Evolutionary conservation across 2,797 vertebrate species (phyloP).

Genomic region (Thaleichthys pacificus): DNA sequence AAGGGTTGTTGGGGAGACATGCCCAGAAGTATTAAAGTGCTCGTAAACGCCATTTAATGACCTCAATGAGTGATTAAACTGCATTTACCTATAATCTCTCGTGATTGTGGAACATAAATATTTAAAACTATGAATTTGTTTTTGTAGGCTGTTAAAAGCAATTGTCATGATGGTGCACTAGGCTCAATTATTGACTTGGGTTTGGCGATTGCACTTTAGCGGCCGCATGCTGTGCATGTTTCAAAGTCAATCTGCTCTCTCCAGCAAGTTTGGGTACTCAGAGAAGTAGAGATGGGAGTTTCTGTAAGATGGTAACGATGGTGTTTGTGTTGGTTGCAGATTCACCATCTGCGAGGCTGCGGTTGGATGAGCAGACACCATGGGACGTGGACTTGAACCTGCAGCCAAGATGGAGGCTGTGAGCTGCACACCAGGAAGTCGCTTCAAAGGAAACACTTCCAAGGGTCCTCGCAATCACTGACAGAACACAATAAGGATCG

Average conservation of each 20-base stretch:
- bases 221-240: background rate
- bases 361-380: conserved; percentile 40
- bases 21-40: conserved; percentile 36
- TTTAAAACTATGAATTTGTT: background rate
- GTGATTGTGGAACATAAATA: conserved; percentile 6
- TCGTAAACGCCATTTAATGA: conserved; percentile 48
- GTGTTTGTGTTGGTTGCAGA: conserved; percentile 35
- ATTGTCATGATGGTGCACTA: background rate
- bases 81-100: conserved; percentile 2
- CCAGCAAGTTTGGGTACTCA: background rate
- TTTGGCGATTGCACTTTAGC: background rate
- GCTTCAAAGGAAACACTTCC: conserved; percentile 62
- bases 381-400: conserved; percentile 49
- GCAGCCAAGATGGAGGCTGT: conserved; percentile 53
- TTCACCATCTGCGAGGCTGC: conserved; percentile 30
- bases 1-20: conserved; percentile 45
- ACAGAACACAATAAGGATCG: conserved; percentile 42
- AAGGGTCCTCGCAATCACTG: conserved; percentile 54
- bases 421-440: conserved; percentile 67
- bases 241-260: background rate
- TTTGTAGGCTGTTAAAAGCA: conserved; percentile 10
- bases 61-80: conserved; percentile 26
- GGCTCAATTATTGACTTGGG: background rate
- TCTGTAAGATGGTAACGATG: conserved; percentile 1
- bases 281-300: background rate